Conservation (phyloP, 2,797 vertebrate genomes). For the Aythya fuligula region DNA sequence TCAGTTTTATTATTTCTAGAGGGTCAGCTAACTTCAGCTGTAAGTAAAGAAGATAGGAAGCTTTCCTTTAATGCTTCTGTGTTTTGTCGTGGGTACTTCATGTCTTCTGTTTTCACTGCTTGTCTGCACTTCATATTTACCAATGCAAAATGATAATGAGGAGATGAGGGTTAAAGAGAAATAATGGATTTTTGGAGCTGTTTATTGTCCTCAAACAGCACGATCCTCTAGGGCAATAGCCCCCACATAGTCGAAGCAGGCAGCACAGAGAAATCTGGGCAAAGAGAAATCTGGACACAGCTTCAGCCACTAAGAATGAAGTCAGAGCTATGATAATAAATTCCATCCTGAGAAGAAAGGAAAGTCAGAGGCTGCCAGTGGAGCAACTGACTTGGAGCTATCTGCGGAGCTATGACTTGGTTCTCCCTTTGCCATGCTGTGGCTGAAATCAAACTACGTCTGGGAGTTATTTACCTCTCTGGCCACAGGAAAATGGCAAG, state of each 20-base stretch:
- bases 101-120: constrained; percentile 16
- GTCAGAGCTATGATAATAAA: constrained; percentile 69
- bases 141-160: constrained; percentile 51
- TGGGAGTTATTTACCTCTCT: constrained; percentile 38
- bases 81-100: constrained; percentile 30
- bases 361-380: constrained; percentile 5
- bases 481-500: neutral
- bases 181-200: constrained; percentile 57
- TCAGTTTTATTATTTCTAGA: neutral
- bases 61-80: constrained; percentile 4
- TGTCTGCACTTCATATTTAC: constrained; percentile 25
- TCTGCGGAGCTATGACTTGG: constrained; percentile 46
- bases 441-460: constrained; percentile 47
- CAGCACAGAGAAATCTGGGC: constrained; percentile 61
- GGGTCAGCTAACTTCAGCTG: neutral
- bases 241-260: constrained; percentile 40
- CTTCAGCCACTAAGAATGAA: constrained; percentile 65
- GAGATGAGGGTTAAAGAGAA: constrained; percentile 61
- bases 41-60: neutral
- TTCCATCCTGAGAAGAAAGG: constrained; percentile 48
- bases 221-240: constrained; percentile 41
- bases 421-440: constrained; percentile 60
- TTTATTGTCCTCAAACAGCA: constrained; percentile 63
- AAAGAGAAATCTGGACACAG: constrained; percentile 59
- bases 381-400: constrained; percentile 33